Evolutionary conservation across 2,113 vertebrate species (phyloP).

Genomic region (Oceanodroma tethys): DNA sequence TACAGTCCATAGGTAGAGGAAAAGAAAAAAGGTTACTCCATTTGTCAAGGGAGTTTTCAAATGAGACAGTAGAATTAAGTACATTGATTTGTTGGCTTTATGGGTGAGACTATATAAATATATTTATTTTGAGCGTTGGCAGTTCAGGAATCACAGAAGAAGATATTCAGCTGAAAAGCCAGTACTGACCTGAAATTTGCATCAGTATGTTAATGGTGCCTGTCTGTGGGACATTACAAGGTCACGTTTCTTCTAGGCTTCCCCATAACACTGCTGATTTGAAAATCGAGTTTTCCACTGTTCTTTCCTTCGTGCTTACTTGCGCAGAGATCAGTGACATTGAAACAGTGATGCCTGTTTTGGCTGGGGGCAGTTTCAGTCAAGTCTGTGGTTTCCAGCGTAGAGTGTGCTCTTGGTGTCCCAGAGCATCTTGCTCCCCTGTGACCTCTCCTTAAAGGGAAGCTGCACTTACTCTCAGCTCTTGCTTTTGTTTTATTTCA

Average conservation of each 20-base stretch:
- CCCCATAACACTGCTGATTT: neutral
- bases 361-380: neutral
- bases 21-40: neutral
- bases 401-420: neutral
- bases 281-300: neutral
- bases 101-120: neutral
- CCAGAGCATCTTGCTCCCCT: neutral
- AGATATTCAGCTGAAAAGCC: neutral
- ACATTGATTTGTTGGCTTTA: neutral
- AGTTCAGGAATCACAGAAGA: neutral
- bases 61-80: neutral
- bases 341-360: neutral
- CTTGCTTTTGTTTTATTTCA: neutral
- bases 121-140: neutral
- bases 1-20: neutral
- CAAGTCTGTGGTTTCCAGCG: neutral
- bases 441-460: neutral
- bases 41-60: neutral
- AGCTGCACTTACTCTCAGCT: neutral
- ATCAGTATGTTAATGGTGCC: neutral
- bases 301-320: neutral
- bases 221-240: neutral
- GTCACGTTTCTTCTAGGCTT: neutral
- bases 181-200: neutral
- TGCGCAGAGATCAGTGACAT: neutral